Evolutionary conservation across 2,888 invertebrate species (phyloP).

Genomic region (Eristalinus aeneus): DNA sequence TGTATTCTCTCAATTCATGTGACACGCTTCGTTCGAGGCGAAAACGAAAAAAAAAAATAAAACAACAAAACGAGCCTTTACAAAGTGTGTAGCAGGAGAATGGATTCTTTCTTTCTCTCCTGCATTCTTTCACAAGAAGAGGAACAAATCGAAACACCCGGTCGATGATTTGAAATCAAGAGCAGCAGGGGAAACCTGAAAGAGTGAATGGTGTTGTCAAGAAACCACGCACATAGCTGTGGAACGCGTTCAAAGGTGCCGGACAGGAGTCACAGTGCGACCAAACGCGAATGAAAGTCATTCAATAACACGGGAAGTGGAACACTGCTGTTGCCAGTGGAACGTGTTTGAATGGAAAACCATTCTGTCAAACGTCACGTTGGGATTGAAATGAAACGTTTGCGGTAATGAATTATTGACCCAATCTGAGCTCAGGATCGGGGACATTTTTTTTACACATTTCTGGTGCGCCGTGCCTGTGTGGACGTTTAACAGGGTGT

Average conservation of each 20-base stretch:
- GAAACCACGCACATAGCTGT: background rate
- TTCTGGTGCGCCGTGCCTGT: no score
- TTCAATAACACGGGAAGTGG: background rate
- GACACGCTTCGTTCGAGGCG: slow-evolving; percentile 50
- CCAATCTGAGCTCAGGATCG: background rate
- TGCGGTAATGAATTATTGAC: background rate
- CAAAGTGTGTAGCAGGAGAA: background rate
- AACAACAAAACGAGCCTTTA: slow-evolving; percentile 11
- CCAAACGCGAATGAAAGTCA: background rate
- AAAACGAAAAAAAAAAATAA: slow-evolving; percentile 19
- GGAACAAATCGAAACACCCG: slow-evolving; percentile 11
- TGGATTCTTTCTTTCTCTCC: background rate
- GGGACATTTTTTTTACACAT: background rate
- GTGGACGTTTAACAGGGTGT: no score
- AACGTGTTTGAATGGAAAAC: background rate
- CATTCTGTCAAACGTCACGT: background rate
- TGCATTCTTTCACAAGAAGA: background rate
- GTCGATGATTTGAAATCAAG: background rate
- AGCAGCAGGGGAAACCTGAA: slow-evolving; percentile 6
- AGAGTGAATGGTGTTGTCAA: background rate
- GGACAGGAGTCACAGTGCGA: background rate
- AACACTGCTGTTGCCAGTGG: background rate
- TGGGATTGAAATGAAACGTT: background rate
- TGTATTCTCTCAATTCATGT: slow-evolving; percentile 41
- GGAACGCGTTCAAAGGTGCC: background rate